Base-by-base conservation (phyloP, 2,888 invertebrate genomes). In the Baronia brevicornis region DNA sequence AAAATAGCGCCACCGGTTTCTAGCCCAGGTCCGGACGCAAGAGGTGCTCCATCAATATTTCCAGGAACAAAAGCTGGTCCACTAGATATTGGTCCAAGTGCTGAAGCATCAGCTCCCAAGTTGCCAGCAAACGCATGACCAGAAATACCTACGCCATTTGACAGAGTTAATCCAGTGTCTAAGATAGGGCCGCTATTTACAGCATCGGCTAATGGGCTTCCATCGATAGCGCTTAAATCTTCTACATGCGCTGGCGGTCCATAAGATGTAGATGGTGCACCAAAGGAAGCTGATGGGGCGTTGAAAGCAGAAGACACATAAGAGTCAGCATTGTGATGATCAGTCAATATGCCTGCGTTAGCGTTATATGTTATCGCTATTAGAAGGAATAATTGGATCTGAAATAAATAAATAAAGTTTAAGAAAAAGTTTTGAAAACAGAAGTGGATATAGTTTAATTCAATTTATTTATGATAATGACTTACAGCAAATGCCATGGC, bases 401-500 rank as follows among this genome's bases (percentile, higher is more conserved):
- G 80, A 19, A 79, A 80, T 49, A 71, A 62, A 43, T 24, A 28
- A 17, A 39, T 31, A 1, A 9, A 11, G n/a, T n/a, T n/a, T n/a
- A n/a, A n/a, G 9, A 10, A 25, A 23, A 19, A 21, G 17, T 20
- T 19, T 8, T 23, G 11, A 19, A 28, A 26, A 18, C 23, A 39
- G 13, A 28, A 18, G 10, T 12, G 23, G 39, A 38, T 10, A 26
- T 19, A 14, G 14, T 11, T 15, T 25, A 24, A 15, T 25, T 33
- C 15, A 23, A 17, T 33, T 28, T 27, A 27, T 44, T 31, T 34
- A 39, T 46, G 23, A 38, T 29, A 45, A 50, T 15, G 51, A 84
- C 84, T 84, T 75, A 84, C 84, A 71, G 77, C 57, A 65, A 75
- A 80, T 58, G 77, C 75, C 82, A 84, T 84, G 82, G 82, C 84